phyloP scores from a whole-genome alignment of 1,140 invertebrate genomes.

The Archivesica marissinica region DNA sequence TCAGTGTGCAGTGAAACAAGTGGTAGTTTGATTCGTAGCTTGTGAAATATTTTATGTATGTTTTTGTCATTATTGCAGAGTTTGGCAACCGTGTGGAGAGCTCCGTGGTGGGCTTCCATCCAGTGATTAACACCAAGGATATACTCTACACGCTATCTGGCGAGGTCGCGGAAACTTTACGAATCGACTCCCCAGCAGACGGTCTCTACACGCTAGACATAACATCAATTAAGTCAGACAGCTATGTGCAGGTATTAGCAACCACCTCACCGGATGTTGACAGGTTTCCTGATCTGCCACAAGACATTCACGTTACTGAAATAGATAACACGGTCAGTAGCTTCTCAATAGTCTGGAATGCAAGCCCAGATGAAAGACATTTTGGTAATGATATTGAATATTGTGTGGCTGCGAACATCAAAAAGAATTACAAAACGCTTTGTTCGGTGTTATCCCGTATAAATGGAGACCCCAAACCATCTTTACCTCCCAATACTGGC shows the following conservation, averaged over 20 bases:
- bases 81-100: constrained; percentile 54
- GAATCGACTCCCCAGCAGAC: constrained; percentile 26
- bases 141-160: constrained; percentile 45
- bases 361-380: constrained; percentile 55
- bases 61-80: constrained; percentile 56
- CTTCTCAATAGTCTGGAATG: constrained; percentile 47
- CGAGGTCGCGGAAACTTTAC: constrained; percentile 51
- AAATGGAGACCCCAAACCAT: constrained; percentile 70
- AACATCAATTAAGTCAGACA: constrained; percentile 47
- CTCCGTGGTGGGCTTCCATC: constrained; percentile 49
- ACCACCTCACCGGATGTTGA: constrained; percentile 43
- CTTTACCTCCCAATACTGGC: constrained; percentile 64
- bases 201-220: constrained; percentile 57
- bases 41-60: constrained; percentile 6
- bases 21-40: background rate
- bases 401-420: constrained; percentile 76
- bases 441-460: constrained; percentile 75
- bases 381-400: constrained; percentile 74
- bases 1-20: background rate
- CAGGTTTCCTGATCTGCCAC: constrained; percentile 40
- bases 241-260: constrained; percentile 48
- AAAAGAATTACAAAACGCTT: constrained; percentile 73
- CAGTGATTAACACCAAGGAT: constrained; percentile 50
- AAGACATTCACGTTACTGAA: constrained; percentile 39
- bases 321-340: constrained; percentile 28